phyloP scores from a whole-genome alignment of 2,888 invertebrate genomes.

The Nasonovia ribisnigri region DNA sequence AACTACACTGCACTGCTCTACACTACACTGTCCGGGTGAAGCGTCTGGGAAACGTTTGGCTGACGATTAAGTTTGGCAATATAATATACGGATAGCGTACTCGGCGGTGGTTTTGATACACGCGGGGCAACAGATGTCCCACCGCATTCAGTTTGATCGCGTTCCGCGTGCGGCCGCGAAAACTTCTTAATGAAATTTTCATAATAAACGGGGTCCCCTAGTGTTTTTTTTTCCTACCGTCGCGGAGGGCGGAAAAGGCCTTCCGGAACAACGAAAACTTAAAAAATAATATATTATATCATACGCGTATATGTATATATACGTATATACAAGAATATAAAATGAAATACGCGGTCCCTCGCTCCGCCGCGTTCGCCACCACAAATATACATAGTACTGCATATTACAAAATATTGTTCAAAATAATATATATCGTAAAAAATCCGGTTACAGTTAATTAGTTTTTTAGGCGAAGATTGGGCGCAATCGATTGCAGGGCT shows the following conservation, averaged over 20 bases:
- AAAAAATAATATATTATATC: not conserved
- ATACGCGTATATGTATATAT: not conserved
- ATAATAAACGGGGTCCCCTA: constrained; percentile 53
- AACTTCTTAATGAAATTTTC: constrained; percentile 65
- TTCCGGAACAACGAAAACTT: not conserved
- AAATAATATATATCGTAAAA: not conserved
- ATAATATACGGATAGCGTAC: constrained; percentile 34
- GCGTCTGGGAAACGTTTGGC: constrained; percentile 51
- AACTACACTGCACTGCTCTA: not conserved
- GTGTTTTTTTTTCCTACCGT: constrained; percentile 32
- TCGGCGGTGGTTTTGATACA: constrained; percentile 45
- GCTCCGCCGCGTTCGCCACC: not conserved
- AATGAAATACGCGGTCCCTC: not conserved
- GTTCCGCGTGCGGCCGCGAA: constrained; percentile 44
- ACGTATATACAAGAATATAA: not conserved
- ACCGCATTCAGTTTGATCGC: constrained; percentile 49
- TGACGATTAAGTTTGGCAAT: constrained; percentile 62
- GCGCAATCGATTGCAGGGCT: not conserved
- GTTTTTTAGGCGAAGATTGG: not conserved
- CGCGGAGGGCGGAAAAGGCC: not conserved
- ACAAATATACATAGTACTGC: not conserved
- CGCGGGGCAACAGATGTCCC: constrained; percentile 62
- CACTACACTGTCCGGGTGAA: constrained; percentile 3
- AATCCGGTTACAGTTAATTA: not conserved
- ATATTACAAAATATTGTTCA: not conserved